These are phyloP conservation scores for Drosophila kepulauana DNA, from an alignment of 1,140 invertebrate genomes.

Conservation along the genomic window DNA sequence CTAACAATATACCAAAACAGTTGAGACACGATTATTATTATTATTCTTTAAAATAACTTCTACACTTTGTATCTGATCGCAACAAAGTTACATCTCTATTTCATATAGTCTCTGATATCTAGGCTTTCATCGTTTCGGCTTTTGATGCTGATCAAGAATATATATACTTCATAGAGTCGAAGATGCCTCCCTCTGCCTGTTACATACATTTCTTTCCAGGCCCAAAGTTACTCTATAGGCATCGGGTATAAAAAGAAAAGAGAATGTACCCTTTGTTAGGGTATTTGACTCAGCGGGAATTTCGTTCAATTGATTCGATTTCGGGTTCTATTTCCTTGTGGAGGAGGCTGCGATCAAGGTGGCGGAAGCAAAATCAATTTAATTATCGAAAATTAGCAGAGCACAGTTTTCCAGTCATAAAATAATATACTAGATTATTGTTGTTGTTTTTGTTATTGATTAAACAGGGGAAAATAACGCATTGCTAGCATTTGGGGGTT, in stretches of 20 bases:
- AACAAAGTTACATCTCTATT: too few relatives aligned
- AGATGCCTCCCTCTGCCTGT: neutral
- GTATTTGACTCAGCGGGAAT: slow-evolving; percentile 32
- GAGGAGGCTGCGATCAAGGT: slow-evolving; percentile 63
- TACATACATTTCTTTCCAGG: too few relatives aligned
- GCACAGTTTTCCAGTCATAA: slow-evolving; percentile 44
- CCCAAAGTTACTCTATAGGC: too few relatives aligned
- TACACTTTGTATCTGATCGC: too few relatives aligned
- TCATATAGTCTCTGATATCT: too few relatives aligned
- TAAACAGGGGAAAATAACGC: slow-evolving; percentile 34
- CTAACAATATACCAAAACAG: too few relatives aligned
- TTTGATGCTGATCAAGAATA: too few relatives aligned
- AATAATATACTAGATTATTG: slow-evolving; percentile 37
- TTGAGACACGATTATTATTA: too few relatives aligned
- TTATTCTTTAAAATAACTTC: too few relatives aligned
- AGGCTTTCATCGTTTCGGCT: too few relatives aligned
- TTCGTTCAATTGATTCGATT: slow-evolving; percentile 40
- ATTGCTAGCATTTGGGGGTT: slow-evolving; percentile 42
- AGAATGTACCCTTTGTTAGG: slow-evolving; percentile 4
- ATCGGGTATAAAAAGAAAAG: neutral
- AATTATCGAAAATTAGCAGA: slow-evolving; percentile 65
- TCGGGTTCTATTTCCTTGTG: slow-evolving; percentile 43
- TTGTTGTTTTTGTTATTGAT: slow-evolving; percentile 24
- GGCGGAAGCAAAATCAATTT: slow-evolving; percentile 75
- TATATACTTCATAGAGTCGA: too few relatives aligned